phyloP scores from a whole-genome alignment of 2,797 vertebrate genomes.

The Protosalanx chinensis region DNA sequence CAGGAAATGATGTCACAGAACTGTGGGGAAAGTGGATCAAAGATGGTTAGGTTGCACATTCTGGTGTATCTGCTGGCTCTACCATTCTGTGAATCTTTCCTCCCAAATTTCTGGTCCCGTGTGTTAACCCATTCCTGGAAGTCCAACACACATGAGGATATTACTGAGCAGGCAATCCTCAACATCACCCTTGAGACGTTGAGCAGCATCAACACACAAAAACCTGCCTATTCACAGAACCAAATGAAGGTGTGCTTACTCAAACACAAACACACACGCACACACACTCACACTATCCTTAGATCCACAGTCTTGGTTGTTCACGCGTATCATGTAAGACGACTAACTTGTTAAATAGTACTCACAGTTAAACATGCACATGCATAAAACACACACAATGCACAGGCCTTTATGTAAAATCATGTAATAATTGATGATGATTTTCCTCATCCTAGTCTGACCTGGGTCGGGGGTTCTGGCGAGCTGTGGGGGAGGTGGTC shows the following conservation, averaged over 20 bases:
- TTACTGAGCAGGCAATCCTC: slow-evolving; percentile 79
- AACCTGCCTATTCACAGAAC: slow-evolving; percentile 31
- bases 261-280: not conserved
- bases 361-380: not conserved
- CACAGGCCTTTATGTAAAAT: not conserved
- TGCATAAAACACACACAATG: not conserved
- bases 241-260: slow-evolving; percentile 60
- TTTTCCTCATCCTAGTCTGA: slow-evolving; percentile 44
- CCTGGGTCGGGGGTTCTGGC: slow-evolving; percentile 75
- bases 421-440: not conserved
- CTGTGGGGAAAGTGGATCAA: slow-evolving; percentile 26
- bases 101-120: slow-evolving; percentile 83
- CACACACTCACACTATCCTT: not conserved
- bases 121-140: slow-evolving; percentile 76
- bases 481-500: slow-evolving; percentile 78
- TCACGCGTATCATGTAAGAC: not conserved
- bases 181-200: slow-evolving; percentile 80
- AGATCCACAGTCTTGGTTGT: not conserved
- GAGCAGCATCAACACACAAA: slow-evolving; percentile 42
- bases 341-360: not conserved
- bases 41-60: slow-evolving; percentile 28
- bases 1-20: slow-evolving; percentile 38
- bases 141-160: slow-evolving; percentile 84
- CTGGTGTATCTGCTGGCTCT: slow-evolving; percentile 56
- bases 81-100: slow-evolving; percentile 70